Evolutionary conservation across 2,113 vertebrate genomes (phyloP), one percentile per base, ranked within the genome.

Genomic region (Loxodonta africana): DNA sequence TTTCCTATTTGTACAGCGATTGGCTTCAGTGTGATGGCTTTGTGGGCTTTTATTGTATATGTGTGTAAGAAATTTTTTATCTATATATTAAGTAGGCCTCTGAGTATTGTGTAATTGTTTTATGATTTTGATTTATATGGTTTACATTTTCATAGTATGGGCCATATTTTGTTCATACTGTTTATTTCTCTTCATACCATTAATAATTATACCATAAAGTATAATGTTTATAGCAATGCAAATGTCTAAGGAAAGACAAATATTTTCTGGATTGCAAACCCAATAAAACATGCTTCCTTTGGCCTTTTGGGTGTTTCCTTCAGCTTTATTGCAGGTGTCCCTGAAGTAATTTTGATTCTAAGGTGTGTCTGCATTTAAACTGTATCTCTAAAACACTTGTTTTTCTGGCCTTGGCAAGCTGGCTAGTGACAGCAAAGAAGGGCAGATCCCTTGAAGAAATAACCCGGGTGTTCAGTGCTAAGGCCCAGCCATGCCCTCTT

Each of bases 271-370:
- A 20, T 96, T 98, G 62, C 44, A 95, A 94, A 97, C 97, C 93
- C 90, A 99, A 98, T 98, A 98, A 98, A 98, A 60, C n/a, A 4
- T 0, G 1, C 15, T 97, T 98, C 46, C 81, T 15, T 86, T 83
- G 25, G 82, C 85, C 90, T 92, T 85, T 71, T 33, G 65, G 69
- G 15, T 89, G 62, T 95, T 91, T 65, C 9, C 28, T 92, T 92
- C 71, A 67, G 71, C 48, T 76, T 85, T 82, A 9, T 26, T 69
- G 11, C 60, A 23, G 23, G 41, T n/a, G 44, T 63, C 76, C n/a
- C 48, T 25, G 80, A 82, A 90, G 84, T 30, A 4, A 77, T 87
- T 92, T 90, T 71, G 91, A 44, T 88, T 89, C 46, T 74, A 63
- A 26, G 82, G 37, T 60, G 84, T 76, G 23, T 23, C 26, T 85